A percentile compares a stretch with the other conserved stretches of the same genome.
phyloP scores from a whole-genome alignment of 2,888 invertebrate genomes.

The Scaeva pyrastri region DNA sequence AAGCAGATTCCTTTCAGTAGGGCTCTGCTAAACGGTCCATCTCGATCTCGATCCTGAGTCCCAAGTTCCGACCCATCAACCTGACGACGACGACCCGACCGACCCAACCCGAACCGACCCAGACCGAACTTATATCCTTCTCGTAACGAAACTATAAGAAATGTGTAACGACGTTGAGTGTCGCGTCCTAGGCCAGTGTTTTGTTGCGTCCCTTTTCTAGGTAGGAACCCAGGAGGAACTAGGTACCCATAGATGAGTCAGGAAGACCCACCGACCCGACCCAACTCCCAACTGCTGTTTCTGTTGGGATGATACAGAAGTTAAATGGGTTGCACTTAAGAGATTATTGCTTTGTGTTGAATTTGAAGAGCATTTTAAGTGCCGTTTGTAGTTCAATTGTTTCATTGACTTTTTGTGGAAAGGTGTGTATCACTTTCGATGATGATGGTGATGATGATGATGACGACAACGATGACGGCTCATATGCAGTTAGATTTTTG shows the following conservation, averaged over 20 bases:
- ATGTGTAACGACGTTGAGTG: conserved; percentile 47
- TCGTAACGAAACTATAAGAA: conserved; percentile 37
- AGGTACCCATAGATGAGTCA: conserved; percentile 12
- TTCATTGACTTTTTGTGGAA: conserved; percentile 52
- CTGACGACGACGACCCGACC: neutral
- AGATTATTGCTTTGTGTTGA: conserved; percentile 66
- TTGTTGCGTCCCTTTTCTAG: conserved; percentile 27
- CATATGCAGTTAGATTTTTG: conserved; percentile 51
- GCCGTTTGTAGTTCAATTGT: conserved; percentile 66
- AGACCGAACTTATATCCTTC: conserved; percentile 22
- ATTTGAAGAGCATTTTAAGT: conserved; percentile 61
- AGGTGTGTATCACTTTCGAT: conserved; percentile 51
- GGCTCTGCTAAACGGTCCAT: conserved; percentile 54
- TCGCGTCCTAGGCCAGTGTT: conserved; percentile 48
- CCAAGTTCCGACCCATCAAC: neutral
- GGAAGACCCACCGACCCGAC: neutral
- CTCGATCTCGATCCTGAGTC: conserved; percentile 4
- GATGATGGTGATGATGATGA: conserved; percentile 3
- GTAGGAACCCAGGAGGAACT: too few relatives aligned
- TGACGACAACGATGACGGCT: conserved; percentile 15
- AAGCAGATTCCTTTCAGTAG: conserved; percentile 58
- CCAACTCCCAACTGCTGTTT: neutral
- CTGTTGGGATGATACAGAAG: conserved; percentile 32
- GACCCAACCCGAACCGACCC: conserved; percentile 13
- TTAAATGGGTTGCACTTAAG: conserved; percentile 61